Evolutionary conservation across 2,797 vertebrate genomes (phyloP).

Genomic region (Odontamblyopus lacepedii): DNA sequence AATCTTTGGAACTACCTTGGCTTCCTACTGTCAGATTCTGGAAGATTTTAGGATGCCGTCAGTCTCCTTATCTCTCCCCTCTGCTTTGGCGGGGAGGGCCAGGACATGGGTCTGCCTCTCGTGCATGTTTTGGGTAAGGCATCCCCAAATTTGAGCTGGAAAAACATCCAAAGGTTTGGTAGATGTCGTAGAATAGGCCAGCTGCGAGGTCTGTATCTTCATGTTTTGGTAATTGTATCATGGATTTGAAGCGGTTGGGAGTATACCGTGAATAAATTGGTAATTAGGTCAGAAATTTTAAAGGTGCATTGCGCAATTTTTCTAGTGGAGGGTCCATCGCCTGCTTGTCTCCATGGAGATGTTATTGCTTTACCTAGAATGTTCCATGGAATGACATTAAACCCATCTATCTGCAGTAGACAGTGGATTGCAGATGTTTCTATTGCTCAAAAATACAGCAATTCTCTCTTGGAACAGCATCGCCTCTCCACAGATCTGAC

Average conservation of each 20-base stretch:
- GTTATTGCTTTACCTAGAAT: no score
- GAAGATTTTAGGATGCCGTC: constrained; percentile 67
- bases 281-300: not conserved
- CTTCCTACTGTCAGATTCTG: constrained; percentile 46
- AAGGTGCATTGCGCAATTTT: no score
- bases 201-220: not conserved
- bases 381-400: no score
- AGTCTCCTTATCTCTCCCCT: constrained; percentile 67
- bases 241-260: not conserved
- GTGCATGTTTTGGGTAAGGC: constrained; percentile 90
- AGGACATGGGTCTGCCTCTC: constrained; percentile 88
- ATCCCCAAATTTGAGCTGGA: not conserved
- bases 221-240: not conserved
- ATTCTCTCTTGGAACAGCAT: no score
- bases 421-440: no score
- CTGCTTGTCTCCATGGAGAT: no score
- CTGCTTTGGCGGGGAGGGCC: constrained; percentile 74
- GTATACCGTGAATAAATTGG: not conserved
- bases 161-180: not conserved
- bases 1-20: constrained; percentile 55
- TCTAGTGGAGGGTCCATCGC: no score
- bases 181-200: not conserved
- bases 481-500: no score
- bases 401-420: no score
- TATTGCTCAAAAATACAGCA: no score